Percentiles rank a stretch among this genome's conserved stretches.
Conservation (phyloP, 1,140 invertebrate genomes). For the Artemia franciscana region DNA sequence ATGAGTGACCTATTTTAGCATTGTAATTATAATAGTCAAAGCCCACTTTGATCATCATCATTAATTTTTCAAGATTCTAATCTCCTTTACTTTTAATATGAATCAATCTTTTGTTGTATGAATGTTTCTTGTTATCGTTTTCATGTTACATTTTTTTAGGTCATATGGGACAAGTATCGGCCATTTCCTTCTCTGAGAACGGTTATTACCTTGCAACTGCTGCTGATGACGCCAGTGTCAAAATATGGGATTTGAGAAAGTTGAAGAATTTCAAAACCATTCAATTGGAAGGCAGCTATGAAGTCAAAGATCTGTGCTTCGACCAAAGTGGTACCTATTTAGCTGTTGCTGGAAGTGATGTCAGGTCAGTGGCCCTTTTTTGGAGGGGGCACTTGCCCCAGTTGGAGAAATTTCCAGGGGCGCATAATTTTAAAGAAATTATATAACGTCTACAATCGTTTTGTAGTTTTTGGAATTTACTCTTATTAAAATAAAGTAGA, state of each 20-base stretch:
- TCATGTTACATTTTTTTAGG: slow-evolving; percentile 24
- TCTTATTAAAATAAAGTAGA: too few relatives aligned
- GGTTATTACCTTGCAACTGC: slow-evolving; percentile 97
- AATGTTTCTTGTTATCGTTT: not conserved
- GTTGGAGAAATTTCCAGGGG: too few relatives aligned
- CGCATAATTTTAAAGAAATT: too few relatives aligned
- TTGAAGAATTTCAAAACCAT: slow-evolving; percentile 96
- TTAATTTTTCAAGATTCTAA: too few relatives aligned
- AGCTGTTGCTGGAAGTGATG: slow-evolving; percentile 81
- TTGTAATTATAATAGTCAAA: too few relatives aligned
- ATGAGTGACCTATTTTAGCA: too few relatives aligned
- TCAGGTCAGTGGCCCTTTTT: slow-evolving; percentile 55
- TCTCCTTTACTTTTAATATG: too few relatives aligned
- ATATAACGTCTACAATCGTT: too few relatives aligned
- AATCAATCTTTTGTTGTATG: slow-evolving; percentile 4
- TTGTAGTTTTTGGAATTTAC: too few relatives aligned
- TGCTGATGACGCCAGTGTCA: slow-evolving; percentile 87
- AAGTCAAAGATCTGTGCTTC: slow-evolving; percentile 83
- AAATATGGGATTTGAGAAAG: slow-evolving; percentile 97
- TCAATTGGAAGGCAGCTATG: slow-evolving; percentile 70
- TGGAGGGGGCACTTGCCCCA: too few relatives aligned
- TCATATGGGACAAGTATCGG: slow-evolving; percentile 65
- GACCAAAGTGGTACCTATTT: slow-evolving; percentile 96
- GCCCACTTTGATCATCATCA: too few relatives aligned
- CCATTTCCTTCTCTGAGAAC: slow-evolving; percentile 97